These are phyloP conservation scores for Brachypodius melanocephalos DNA, from an alignment of 2,113 vertebrate genomes.

Conservation along the genomic window DNA sequence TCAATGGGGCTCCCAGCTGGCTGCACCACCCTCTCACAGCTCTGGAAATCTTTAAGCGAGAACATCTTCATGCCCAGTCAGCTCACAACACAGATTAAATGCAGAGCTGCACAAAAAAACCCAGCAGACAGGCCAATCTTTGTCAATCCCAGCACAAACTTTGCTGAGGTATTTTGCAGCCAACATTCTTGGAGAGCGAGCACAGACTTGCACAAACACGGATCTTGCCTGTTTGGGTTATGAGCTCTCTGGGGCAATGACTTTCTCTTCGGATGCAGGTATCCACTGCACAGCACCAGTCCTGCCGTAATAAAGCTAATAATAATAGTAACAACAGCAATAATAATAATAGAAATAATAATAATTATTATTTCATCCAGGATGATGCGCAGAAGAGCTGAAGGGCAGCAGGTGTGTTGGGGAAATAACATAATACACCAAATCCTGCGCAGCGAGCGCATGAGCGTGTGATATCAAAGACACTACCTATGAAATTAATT, in stretches of 20 bases:
- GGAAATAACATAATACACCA: neutral
- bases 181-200: constrained; percentile 24
- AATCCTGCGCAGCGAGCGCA: neutral
- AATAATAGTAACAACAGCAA: neutral
- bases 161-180: neutral
- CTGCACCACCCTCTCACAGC: neutral
- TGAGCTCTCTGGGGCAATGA: constrained; percentile 29
- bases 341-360: constrained; percentile 22
- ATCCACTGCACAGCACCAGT: neutral
- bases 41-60: neutral
- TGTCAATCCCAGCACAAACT: neutral
- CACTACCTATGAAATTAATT: constrained; percentile 49
- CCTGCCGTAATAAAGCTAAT: neutral
- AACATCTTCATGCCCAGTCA: neutral
- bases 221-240: neutral
- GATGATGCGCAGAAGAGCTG: constrained; percentile 13
- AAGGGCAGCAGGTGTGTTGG: constrained; percentile 46
- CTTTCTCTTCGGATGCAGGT: neutral
- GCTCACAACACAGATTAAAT: neutral
- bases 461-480: constrained; percentile 32
- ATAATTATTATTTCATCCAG: neutral
- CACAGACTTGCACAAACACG: neutral
- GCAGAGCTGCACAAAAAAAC: neutral
- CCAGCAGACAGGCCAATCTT: neutral
- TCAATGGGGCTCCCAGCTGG: neutral